These are phyloP conservation scores for Cybosia mesomella DNA, from an alignment of 2,888 invertebrate species.

Conservation along the genomic window DNA sequence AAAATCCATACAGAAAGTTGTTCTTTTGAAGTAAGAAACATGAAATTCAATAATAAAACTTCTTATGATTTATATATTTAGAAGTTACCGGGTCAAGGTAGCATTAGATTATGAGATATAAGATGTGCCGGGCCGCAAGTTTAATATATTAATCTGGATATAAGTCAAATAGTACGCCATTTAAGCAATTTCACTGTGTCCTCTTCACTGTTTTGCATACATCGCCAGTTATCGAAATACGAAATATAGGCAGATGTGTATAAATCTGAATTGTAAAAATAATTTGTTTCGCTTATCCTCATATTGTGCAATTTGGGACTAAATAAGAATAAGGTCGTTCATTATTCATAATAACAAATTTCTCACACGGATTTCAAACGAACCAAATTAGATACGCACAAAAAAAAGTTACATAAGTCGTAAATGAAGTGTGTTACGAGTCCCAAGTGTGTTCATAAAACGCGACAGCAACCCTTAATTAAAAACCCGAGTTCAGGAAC, in stretches of 20 bases:
- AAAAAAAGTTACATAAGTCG: constrained; percentile 46
- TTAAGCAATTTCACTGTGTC: no score
- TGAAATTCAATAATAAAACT: no score
- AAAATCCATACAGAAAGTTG: no score
- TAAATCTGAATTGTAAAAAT: constrained; percentile 5
- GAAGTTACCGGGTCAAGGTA: no score
- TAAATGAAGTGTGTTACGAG: constrained; percentile 60
- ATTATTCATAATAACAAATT: constrained; percentile 42
- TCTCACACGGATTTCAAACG: constrained; percentile 41
- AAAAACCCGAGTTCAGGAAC: constrained; percentile 63
- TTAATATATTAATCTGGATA: no score
- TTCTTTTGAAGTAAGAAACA: no score
- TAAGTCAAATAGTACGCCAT: no score
- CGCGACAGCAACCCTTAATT: constrained; percentile 61
- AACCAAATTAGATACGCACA: constrained; percentile 43
- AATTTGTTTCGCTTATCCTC: constrained; percentile 5
- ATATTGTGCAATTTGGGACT: constrained; percentile 11
- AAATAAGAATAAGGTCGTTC: constrained; percentile 14
- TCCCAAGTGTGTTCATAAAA: constrained; percentile 59
- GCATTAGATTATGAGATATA: no score
- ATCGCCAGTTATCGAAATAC: background rate
- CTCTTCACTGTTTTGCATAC: background rate
- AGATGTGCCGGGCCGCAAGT: no score
- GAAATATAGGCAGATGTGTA: no score
- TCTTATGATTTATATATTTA: no score